These are phyloP conservation scores for Trichechus manatus DNA, from an alignment of 2,113 vertebrate genomes.

Conservation along the genomic window DNA sequence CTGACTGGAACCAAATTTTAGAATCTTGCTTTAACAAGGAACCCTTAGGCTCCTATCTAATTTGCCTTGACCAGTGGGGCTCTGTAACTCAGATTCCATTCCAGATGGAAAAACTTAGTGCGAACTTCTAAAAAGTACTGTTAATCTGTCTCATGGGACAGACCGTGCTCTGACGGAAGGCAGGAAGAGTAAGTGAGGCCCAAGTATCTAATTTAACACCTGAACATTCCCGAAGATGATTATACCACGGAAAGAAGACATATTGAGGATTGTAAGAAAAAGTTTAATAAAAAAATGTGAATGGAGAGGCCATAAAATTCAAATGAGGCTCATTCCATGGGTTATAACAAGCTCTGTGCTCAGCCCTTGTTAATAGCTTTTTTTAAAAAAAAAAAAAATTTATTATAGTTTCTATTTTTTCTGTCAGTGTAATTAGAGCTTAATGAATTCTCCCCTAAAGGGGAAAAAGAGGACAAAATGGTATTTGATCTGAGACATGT, in stretches of 20 bases:
- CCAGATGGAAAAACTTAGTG: slow-evolving; percentile 15
- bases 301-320: slow-evolving; percentile 81
- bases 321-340: slow-evolving; percentile 76
- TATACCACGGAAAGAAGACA: slow-evolving; percentile 69
- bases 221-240: slow-evolving; percentile 66
- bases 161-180: background rate
- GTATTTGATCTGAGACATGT: slow-evolving; percentile 77
- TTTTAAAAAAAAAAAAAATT: background rate
- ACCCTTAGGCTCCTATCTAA: background rate
- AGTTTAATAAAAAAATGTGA: slow-evolving; percentile 82
- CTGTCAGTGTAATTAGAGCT: slow-evolving; percentile 69
- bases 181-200: slow-evolving; percentile 27
- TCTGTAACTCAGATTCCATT: background rate
- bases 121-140: slow-evolving; percentile 61
- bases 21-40: slow-evolving; percentile 44
- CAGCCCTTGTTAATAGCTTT: slow-evolving; percentile 75
- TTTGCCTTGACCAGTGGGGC: background rate
- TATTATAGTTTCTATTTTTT: slow-evolving; percentile 79
- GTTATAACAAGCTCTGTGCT: slow-evolving; percentile 81
- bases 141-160: slow-evolving; percentile 35
- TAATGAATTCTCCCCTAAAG: slow-evolving; percentile 78
- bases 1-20: background rate
- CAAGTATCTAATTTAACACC: slow-evolving; percentile 62
- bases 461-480: slow-evolving; percentile 77
- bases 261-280: slow-evolving; percentile 78